Evolutionary conservation across 1,140 invertebrate species (phyloP).

Genomic region (Drosophila orosa): DNA sequence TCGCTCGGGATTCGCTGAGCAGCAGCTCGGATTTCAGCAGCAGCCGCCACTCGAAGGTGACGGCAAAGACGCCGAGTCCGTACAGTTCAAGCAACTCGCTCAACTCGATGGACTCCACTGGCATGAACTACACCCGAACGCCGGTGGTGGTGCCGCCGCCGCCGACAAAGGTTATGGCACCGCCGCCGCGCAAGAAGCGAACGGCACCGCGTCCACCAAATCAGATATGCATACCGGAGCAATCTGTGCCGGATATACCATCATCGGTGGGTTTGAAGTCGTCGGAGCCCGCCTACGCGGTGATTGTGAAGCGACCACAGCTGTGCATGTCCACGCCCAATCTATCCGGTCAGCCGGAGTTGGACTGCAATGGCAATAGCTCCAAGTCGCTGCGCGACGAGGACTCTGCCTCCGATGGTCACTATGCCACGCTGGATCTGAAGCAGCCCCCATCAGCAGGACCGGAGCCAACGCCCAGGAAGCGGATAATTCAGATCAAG

Average conservation of each 20-base stretch:
- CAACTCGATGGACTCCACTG: constrained; percentile 82
- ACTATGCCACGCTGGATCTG: constrained; percentile 67
- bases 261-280: constrained; percentile 8
- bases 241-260: constrained; percentile 54
- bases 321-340: constrained; percentile 82
- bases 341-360: constrained; percentile 43
- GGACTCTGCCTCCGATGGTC: constrained; percentile 34
- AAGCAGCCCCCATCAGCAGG: constrained; percentile 27
- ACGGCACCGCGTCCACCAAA: constrained; percentile 79
- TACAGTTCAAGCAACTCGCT: constrained; percentile 83
- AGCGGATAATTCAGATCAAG: constrained; percentile 66
- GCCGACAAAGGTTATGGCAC: constrained; percentile 53
- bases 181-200: constrained; percentile 81
- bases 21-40: constrained; percentile 83
- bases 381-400: constrained; percentile 28
- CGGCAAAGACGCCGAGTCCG: constrained; percentile 81
- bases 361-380: constrained; percentile 62
- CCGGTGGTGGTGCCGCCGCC: constrained; percentile 59
- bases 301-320: constrained; percentile 68
- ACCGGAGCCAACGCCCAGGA: constrained; percentile 76
- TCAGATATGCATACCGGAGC: constrained; percentile 75
- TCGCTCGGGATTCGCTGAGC: constrained; percentile 75
- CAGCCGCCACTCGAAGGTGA: constrained; percentile 80
- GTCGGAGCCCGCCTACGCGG: constrained; percentile 58
- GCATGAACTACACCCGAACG: constrained; percentile 76